A percentile compares a stretch with the other conserved stretches of the same genome.
phyloP scores from a whole-genome alignment of 2,888 invertebrate species.

The Lumbricus terrestris region DNA sequence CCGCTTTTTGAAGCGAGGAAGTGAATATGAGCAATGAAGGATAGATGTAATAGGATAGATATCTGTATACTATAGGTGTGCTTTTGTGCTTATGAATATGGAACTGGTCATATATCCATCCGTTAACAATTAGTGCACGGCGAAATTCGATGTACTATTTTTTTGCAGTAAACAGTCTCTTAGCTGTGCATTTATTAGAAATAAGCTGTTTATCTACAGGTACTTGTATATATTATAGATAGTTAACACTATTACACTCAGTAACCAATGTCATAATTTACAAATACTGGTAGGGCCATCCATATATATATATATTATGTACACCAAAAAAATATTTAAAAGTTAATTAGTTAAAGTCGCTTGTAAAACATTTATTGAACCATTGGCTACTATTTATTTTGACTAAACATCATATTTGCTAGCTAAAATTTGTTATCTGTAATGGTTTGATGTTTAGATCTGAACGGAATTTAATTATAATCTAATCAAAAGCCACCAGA shows the following conservation, averaged over 20 bases:
- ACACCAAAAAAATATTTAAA: too few species aligned
- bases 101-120: neutral
- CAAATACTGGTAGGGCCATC: neutral
- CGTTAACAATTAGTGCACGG: neutral
- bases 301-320: too few species aligned
- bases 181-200: slow-evolving; percentile 3
- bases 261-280: neutral
- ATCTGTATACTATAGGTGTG: neutral
- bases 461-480: too few species aligned
- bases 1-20: too few species aligned
- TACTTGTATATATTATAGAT: neutral
- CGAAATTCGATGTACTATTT: neutral
- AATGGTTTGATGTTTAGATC: too few species aligned
- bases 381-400: too few species aligned
- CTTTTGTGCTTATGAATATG: neutral
- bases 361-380: too few species aligned
- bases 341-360: too few species aligned
- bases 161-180: neutral
- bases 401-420: too few species aligned
- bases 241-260: neutral
- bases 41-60: neutral
- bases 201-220: neutral
- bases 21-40: too few species aligned
- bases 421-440: too few species aligned
- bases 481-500: too few species aligned